Evolutionary conservation across 2,888 invertebrate genomes (phyloP).

Genomic region (Andrena marginata): DNA sequence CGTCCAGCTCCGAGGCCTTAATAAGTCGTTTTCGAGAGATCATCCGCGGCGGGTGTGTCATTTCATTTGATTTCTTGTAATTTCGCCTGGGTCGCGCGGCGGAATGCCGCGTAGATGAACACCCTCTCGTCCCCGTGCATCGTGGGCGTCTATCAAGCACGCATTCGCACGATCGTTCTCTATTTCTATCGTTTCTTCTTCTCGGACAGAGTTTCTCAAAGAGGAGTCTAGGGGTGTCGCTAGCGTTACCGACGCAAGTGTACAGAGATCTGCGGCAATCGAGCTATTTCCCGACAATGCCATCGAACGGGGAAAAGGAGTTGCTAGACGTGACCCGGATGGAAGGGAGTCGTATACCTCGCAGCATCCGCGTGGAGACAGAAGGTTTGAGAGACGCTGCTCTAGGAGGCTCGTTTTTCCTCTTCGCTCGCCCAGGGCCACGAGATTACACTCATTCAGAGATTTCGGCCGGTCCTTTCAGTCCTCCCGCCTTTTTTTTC

Average conservation of each 20-base stretch:
- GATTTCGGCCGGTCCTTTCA: constrained; percentile 74
- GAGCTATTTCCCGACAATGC: no score
- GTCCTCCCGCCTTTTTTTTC: constrained; percentile 43
- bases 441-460: constrained; percentile 83
- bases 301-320: no score
- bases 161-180: constrained; percentile 22
- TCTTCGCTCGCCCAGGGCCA: constrained; percentile 59
- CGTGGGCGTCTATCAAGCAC: background rate
- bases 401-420: constrained; percentile 32
- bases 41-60: constrained; percentile 83
- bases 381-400: constrained; percentile 38
- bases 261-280: no score
- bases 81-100: constrained; percentile 74
- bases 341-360: no score
- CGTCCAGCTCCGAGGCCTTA: constrained; percentile 73
- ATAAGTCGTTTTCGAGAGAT: constrained; percentile 84
- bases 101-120: constrained; percentile 61
- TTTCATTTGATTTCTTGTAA: constrained; percentile 84
- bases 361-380: no score
- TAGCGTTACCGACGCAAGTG: no score
- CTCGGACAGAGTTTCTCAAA: constrained; percentile 37
- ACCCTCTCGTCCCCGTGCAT: constrained; percentile 12
- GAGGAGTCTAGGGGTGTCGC: background rate
- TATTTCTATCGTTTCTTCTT: constrained; percentile 21
- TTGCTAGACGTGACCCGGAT: no score